Evolutionary conservation across 1,140 invertebrate genomes (phyloP).

Genomic region (Zophobas atratus): DNA sequence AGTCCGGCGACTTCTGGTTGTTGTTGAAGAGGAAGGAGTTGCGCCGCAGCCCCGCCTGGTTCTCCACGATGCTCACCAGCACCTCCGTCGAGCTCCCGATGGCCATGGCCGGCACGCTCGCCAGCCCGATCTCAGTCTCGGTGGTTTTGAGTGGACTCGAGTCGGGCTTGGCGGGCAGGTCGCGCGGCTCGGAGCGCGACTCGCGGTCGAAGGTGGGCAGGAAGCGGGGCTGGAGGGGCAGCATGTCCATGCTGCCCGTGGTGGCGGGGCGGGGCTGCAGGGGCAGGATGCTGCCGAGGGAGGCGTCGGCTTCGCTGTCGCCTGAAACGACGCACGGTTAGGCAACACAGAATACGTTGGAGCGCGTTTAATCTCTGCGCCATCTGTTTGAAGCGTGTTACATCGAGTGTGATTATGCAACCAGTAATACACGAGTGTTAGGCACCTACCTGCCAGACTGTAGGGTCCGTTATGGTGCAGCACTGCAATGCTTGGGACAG

Average conservation of each 20-base stretch:
- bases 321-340: neutral
- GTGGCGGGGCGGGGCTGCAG: constrained; percentile 78
- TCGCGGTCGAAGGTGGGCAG: constrained; percentile 66
- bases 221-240: constrained; percentile 77
- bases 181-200: constrained; percentile 61
- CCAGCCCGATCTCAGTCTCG: constrained; percentile 55
- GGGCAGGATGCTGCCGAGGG: constrained; percentile 58
- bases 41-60: constrained; percentile 59
- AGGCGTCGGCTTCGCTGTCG: neutral
- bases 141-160: constrained; percentile 49
- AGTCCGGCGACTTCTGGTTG: constrained; percentile 53
- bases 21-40: constrained; percentile 58
- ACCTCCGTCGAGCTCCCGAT: constrained; percentile 64
- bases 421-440: constrained; percentile 3
- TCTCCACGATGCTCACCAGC: constrained; percentile 63
- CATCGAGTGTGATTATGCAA: neutral
- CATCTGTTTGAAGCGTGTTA: neutral
- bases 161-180: constrained; percentile 52
- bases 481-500: constrained; percentile 68
- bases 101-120: constrained; percentile 62
- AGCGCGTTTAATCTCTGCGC: too few species aligned
- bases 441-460: constrained; percentile 51
- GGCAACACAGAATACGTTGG: neutral
- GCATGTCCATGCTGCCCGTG: constrained; percentile 75
- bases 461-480: constrained; percentile 65